Percentiles rank a stretch among this genome's conserved stretches.
Evolutionary conservation across 2,113 vertebrate genomes (phyloP).

Genomic region (Rhinichthys klamathensis): DNA sequence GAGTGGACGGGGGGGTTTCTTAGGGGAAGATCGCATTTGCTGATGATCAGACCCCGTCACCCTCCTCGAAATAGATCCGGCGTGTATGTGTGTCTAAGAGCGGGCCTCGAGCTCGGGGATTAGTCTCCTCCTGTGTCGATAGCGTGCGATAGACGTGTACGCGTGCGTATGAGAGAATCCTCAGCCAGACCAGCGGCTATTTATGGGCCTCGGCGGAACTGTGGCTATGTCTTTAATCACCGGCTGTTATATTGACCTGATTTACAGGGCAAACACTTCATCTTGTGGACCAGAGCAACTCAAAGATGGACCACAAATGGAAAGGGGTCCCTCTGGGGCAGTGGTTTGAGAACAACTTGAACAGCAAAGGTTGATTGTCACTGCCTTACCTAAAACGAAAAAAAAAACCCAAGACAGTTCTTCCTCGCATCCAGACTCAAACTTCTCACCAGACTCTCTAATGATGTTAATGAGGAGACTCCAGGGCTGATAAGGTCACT

Average conservation of each 20-base stretch:
- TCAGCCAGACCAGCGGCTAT: constrained; percentile 69
- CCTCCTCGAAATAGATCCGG: constrained; percentile 74
- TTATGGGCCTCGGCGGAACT: constrained; percentile 63
- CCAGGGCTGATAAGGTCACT: constrained; percentile 20
- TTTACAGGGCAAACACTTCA: constrained; percentile 63
- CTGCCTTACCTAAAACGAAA: not conserved
- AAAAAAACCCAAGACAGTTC: too few relatives aligned
- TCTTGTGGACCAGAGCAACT: constrained; percentile 53
- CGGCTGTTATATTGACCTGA: constrained; percentile 64
- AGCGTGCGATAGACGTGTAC: not conserved
- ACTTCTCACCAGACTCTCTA: constrained; percentile 1
- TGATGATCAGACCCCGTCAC: constrained; percentile 72
- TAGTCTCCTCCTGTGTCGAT: constrained; percentile 64
- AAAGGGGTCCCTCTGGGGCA: constrained; percentile 25
- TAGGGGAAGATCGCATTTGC: constrained; percentile 71
- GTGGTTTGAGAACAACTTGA: not conserved
- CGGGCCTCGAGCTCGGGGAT: constrained; percentile 69
- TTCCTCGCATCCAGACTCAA: not conserved
- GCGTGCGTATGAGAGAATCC: constrained; percentile 45
- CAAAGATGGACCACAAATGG: constrained; percentile 15
- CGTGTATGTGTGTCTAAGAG: constrained; percentile 62
- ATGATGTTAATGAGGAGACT: constrained; percentile 34
- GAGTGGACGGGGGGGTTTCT: constrained; percentile 66
- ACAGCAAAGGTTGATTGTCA: constrained; percentile 37
- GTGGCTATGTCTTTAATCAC: constrained; percentile 66